phyloP scores from a whole-genome alignment of 2,113 vertebrate species.

The Pipra filicauda region DNA sequence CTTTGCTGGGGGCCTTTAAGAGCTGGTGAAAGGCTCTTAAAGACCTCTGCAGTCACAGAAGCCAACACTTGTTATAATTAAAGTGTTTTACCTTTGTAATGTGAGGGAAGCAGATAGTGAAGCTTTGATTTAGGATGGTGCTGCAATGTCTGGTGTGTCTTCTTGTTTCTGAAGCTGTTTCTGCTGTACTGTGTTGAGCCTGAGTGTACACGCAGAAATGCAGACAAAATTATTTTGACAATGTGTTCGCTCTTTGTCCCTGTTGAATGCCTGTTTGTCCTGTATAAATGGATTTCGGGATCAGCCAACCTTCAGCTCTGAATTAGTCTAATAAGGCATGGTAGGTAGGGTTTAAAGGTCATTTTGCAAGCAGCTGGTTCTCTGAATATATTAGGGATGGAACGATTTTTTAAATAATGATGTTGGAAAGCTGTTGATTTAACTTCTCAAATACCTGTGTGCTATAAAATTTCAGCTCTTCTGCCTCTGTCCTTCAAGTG shows the following conservation, averaged over 20 bases:
- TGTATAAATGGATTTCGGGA: constrained; percentile 24
- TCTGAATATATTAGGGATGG: neutral
- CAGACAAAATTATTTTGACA: constrained; percentile 24
- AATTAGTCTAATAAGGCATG: constrained; percentile 15
- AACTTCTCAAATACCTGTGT: neutral
- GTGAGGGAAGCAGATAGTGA: neutral
- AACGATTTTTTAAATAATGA: constrained; percentile 4
- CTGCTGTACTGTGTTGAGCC: neutral
- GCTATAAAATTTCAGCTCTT: neutral
- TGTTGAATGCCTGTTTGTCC: constrained; percentile 23
- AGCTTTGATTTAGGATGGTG: neutral
- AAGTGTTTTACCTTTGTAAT: neutral
- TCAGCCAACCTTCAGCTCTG: constrained; percentile 15
- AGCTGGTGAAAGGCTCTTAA: neutral
- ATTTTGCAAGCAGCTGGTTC: constrained; percentile 27
- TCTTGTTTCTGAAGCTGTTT: neutral
- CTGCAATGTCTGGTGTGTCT: neutral
- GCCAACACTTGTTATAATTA: neutral
- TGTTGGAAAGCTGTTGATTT: constrained; percentile 24
- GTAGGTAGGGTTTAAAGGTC: constrained; percentile 1
- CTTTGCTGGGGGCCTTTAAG: neutral
- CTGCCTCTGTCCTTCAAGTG: constrained; percentile 50
- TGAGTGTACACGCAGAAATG: neutral
- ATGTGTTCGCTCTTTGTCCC: neutral
- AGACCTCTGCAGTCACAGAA: neutral